Base-by-base conservation (phyloP, 2,888 invertebrate genomes). In the Acanthosepion pharaonis region DNA sequence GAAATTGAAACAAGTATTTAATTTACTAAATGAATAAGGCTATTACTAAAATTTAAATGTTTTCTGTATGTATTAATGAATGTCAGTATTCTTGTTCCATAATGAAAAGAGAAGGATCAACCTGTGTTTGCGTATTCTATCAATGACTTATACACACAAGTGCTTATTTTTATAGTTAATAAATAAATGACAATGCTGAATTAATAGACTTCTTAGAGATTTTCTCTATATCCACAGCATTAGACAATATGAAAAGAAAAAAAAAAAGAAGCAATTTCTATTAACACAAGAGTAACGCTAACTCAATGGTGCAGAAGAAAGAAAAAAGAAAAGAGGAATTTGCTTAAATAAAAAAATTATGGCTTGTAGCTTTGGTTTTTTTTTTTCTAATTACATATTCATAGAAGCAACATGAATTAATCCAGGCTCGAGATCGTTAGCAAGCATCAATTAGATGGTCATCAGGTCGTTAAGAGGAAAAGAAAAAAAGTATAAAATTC, bases 141-240 rank as follows among this genome's bases (percentile, higher is more conserved):
- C n/a, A n/a, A 78, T 78, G 78, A 78, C 3, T n/a, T n/a, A 11
- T 0, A 78, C n/a, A 78, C 8, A 28, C 78, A n/a, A 78, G 78
- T 78, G n/a, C 78, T n/a, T 78, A 78, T 23, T 59, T 59, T 23
- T 59, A 6, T n/a, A 78, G 78, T 78, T 78, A 33, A 78, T 78
- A n/a, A 78, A 78, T 33, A 78, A 78, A 8, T 78, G 15, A 78
- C 11, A n/a, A 78, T 78, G 15, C 78, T 33, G n/a, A 33, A 78
- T 78, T 78, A n/a, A 78, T 78, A 78, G 78, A n/a, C 78, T 78
- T 78, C n/a, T n/a, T 15, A 78, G 78, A n/a, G n/a, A n/a, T 78
- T 78, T n/a, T 78, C 78, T n/a, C 15, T 15, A 78, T 11, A 78
- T 78, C 78, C 78, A 11, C 0, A 78, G n/a, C n/a, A 9, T n/a